Evolutionary conservation across 2,113 vertebrate genomes (phyloP), one percentile per base, ranked within the genome.

Genomic region (Craseonycteris thonglongyai): DNA sequence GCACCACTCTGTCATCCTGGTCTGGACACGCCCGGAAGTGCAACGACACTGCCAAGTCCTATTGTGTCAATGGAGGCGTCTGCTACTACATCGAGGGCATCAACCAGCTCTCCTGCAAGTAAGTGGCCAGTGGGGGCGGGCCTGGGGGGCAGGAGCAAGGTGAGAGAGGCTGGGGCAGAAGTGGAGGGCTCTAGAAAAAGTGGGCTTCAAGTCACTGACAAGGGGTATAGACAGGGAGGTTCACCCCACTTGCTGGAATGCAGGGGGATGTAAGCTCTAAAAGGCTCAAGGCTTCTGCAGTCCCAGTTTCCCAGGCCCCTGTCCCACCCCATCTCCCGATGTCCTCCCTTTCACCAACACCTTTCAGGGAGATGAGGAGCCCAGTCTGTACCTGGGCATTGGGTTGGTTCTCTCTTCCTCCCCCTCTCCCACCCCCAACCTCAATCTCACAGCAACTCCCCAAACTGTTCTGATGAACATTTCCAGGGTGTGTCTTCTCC

Each of bases 41-140:
- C 99, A 99, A 99, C 61, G 99, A 99, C 95, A 99, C 99, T 91
- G 99, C 99, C 97, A 99, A 99, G 98, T 97, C 99, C 96, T 99
- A 99, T 96, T 99, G 99, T 97, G 99, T 99, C 98, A 99, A 99
- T 95, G 99, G 99, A 95, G 99, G 99, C 14, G 98, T 99, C 97
- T 99, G 99, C 99, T 99, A 99, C 98, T 99, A 99, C 99, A 99
- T 99, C 95, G 99, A 99, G 88, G 99, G 99, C 98, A 99, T 99
- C 98, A 99, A 99, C 98, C 98, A 99, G 98, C 98, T 99, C 93
- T 99, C 99, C 96, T 99, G 99, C 99, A 99, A 99, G 99, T 99
- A 98, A 99, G 99, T 99, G 97, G 95, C 97, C 97, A 82, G 83
- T 80, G 80, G 19, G 72, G 12, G 82, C 80, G 4, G 76, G 83